Conservation (phyloP, 2,797 vertebrate genomes). For the Crocidura indochinensis region DNA sequence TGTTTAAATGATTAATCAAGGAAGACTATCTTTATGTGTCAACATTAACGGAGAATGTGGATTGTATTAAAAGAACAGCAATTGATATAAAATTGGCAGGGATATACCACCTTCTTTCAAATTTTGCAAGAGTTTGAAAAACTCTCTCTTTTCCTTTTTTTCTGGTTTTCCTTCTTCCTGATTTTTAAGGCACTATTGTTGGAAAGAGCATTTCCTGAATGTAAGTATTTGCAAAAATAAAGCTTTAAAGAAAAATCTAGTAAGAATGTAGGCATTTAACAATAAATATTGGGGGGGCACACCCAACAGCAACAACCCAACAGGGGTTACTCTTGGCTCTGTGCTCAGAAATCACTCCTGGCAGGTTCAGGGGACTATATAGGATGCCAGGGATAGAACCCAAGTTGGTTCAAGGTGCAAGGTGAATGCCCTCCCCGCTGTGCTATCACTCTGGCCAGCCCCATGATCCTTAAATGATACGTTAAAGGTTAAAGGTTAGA, state of each 20-base stretch:
- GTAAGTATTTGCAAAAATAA: slow-evolving; percentile 25
- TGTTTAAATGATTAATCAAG: slow-evolving; percentile 46
- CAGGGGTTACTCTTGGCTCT: no score
- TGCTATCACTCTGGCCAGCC: no score
- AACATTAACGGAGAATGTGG: slow-evolving; percentile 9
- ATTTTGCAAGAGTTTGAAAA: not conserved
- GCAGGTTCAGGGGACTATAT: no score
- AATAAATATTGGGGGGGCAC: not conserved
- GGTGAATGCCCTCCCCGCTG: no score
- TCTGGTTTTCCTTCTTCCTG: not conserved
- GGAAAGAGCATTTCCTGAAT: slow-evolving; percentile 29
- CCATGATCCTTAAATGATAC: slow-evolving; percentile 73
- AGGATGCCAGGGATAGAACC: no score
- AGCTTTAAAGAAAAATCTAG: slow-evolving; percentile 43
- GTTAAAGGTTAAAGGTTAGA: slow-evolving; percentile 85
- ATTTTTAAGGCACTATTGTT: not conserved
- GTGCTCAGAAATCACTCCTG: no score
- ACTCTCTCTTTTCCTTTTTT: not conserved
- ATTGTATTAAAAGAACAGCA: slow-evolving; percentile 2
- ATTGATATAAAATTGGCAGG: slow-evolving; percentile 2
- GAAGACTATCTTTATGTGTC: slow-evolving; percentile 7
- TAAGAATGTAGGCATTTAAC: slow-evolving; percentile 7
- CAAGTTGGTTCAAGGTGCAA: no score
- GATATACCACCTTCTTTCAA: not conserved
- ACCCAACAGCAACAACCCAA: no score